phyloP scores from a whole-genome alignment of 1,140 invertebrate genomes.

The Brachionus plicatilis region DNA sequence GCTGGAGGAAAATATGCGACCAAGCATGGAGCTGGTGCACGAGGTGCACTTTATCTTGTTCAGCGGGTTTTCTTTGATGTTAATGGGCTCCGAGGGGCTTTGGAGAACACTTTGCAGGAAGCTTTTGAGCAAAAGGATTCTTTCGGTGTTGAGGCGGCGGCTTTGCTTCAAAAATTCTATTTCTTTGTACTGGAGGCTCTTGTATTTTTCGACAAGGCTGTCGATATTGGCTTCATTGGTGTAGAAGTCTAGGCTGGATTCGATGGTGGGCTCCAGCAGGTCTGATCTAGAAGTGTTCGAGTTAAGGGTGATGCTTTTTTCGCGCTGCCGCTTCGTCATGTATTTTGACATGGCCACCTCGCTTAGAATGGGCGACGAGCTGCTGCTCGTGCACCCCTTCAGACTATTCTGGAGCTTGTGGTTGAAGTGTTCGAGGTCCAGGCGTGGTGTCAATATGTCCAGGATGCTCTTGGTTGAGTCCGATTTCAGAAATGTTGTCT shows the following conservation, averaged over 20 bases:
- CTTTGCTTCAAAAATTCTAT: neutral
- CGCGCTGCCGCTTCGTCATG: neutral
- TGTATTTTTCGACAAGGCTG: neutral
- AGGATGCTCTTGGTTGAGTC: neutral
- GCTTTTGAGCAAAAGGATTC: neutral
- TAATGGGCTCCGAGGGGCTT: neutral
- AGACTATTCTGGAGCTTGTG: constrained; percentile 2
- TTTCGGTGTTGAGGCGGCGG: neutral
- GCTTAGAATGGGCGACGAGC: neutral
- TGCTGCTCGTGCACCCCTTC: neutral
- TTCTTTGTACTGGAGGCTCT: neutral
- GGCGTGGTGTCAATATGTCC: constrained; percentile 10
- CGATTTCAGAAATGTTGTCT: constrained; percentile 1
- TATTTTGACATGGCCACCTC: neutral
- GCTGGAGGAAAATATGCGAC: neutral
- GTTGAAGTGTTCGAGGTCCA: neutral
- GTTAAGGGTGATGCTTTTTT: neutral
- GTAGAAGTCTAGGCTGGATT: neutral
- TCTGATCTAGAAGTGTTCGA: neutral
- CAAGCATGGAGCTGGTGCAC: neutral
- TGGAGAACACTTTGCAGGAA: neutral
- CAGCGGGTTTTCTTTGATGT: neutral
- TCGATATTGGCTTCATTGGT: neutral
- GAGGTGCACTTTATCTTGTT: constrained; percentile 27
- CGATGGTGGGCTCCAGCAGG: neutral